Percentiles rank a stretch among this genome's conserved stretches.
Conservation (phyloP, 2,888 invertebrate species). For the Drosophila gaucha region DNA sequence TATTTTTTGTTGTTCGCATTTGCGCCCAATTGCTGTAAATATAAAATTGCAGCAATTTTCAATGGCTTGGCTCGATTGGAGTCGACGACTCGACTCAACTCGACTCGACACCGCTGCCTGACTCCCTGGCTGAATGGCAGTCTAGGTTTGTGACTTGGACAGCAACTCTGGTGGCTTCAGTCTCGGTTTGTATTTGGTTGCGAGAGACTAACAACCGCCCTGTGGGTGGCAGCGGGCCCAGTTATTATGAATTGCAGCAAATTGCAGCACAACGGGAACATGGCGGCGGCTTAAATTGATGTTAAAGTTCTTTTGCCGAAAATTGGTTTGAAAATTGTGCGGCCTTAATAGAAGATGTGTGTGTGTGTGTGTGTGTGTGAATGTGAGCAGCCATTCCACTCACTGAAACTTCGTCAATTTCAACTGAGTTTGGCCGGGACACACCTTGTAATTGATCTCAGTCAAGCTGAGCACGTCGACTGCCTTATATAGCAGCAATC, state of each 20-base stretch:
- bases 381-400: constrained; percentile 16
- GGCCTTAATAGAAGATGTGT: constrained; percentile 57
- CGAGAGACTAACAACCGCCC: constrained; percentile 69
- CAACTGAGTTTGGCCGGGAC: constrained; percentile 64
- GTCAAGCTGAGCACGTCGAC: constrained; percentile 12
- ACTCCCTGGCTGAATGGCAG: constrained; percentile 25
- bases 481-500: constrained; percentile 52
- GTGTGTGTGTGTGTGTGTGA: too few species aligned
- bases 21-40: constrained; percentile 80
- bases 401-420: constrained; percentile 33
- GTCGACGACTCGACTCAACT: constrained; percentile 61
- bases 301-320: constrained; percentile 30
- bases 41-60: constrained; percentile 80
- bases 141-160: constrained; percentile 29
- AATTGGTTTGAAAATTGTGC: constrained; percentile 44
- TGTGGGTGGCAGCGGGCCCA: constrained; percentile 77
- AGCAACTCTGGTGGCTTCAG: constrained; percentile 56
- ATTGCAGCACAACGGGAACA: constrained; percentile 55
- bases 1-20: constrained; percentile 52
- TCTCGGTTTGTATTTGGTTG: constrained; percentile 24
- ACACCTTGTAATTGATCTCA: constrained; percentile 68
- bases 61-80: constrained; percentile 76
- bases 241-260: constrained; percentile 79
- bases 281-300: constrained; percentile 43
- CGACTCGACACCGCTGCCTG: background rate